phyloP scores from a whole-genome alignment of 2,888 invertebrate genomes.

The Drosophila pseudotakahashii region DNA sequence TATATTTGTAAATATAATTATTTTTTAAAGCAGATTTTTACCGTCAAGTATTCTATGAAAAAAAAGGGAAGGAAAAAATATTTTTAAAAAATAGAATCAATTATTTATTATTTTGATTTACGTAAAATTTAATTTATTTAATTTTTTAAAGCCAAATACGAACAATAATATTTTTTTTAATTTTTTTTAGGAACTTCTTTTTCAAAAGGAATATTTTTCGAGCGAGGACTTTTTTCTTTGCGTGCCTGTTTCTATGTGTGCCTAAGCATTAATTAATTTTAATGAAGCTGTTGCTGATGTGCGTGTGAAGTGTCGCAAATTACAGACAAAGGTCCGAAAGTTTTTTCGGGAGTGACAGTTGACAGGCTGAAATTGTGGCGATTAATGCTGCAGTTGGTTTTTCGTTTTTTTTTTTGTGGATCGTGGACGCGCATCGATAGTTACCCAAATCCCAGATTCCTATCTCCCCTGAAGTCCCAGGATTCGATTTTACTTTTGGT shows the following conservation, averaged over 20 bases:
- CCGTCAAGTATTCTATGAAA: too few relatives aligned
- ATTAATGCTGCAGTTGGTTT: slow-evolving; percentile 55
- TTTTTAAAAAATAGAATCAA: too few relatives aligned
- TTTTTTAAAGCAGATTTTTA: too few relatives aligned
- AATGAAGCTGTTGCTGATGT: slow-evolving; percentile 78
- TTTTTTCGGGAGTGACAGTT: slow-evolving; percentile 61
- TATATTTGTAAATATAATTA: too few relatives aligned
- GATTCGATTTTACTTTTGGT: slow-evolving; percentile 14
- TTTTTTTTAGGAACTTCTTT: not conserved
- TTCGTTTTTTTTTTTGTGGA: not conserved
- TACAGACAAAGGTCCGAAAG: slow-evolving; percentile 39
- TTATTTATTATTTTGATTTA: too few relatives aligned
- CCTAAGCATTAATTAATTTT: slow-evolving; percentile 80
- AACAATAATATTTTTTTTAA: too few relatives aligned
- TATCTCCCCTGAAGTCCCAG: slow-evolving; percentile 10
- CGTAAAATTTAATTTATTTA: too few relatives aligned
- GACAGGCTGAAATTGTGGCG: slow-evolving; percentile 66
- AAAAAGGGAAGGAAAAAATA: too few relatives aligned
- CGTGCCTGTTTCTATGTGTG: slow-evolving; percentile 58
- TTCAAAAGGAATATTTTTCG: not conserved
- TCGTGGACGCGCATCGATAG: slow-evolving; percentile 43
- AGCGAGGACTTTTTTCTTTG: not conserved
- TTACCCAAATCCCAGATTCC: slow-evolving; percentile 7
- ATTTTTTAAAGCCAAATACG: too few relatives aligned
- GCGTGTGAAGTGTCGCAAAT: slow-evolving; percentile 71